phyloP scores from a whole-genome alignment of 2,888 invertebrate species.

The Napeogenes sylphis region DNA sequence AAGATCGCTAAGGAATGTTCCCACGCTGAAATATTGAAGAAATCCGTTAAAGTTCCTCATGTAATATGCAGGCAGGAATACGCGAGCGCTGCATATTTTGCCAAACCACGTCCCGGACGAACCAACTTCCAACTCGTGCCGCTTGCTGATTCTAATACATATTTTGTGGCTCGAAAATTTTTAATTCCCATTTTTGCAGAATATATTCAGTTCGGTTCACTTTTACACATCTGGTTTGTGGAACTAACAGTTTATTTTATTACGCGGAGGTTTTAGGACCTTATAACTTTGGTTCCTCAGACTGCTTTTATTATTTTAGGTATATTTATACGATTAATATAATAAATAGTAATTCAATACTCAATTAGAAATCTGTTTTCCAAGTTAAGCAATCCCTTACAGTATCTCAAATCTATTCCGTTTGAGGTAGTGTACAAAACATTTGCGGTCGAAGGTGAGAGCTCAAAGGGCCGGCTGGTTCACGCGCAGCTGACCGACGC shows the following conservation, averaged over 20 bases:
- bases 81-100: conserved; percentile 59
- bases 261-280: background rate
- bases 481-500: conserved; percentile 62
- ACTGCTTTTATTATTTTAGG: no score
- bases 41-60: conserved; percentile 70
- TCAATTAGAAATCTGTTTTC: no score
- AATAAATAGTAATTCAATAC: no score
- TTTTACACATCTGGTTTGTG: conserved; percentile 8
- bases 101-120: conserved; percentile 48
- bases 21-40: conserved; percentile 66
- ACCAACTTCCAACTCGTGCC: conserved; percentile 43
- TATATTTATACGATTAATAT: no score
- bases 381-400: no score
- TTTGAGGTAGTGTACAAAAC: conserved; percentile 58
- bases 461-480: conserved; percentile 67
- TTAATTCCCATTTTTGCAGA: conserved; percentile 24
- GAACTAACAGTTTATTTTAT: conserved; percentile 5
- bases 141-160: conserved; percentile 38
- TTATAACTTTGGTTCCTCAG: background rate
- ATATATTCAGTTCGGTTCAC: conserved; percentile 14
- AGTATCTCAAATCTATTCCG: conserved; percentile 40
- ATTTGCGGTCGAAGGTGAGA: conserved; percentile 72
- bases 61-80: conserved; percentile 64
- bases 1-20: conserved; percentile 43
- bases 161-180: conserved; percentile 33